Evolutionary conservation across 2,113 vertebrate species (phyloP).

Genomic region (Chionis minor): DNA sequence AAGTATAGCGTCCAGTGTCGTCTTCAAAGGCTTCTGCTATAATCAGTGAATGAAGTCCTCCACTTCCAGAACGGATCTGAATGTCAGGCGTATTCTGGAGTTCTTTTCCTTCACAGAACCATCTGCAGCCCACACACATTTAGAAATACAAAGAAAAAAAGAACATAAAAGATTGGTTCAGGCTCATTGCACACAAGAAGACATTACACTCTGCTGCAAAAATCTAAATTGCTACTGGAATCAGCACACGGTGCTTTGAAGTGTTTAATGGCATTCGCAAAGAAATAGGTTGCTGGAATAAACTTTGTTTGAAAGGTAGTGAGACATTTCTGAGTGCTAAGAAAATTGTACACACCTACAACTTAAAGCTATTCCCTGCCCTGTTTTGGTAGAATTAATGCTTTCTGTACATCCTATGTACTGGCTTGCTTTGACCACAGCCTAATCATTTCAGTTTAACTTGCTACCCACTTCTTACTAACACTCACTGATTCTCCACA

Average conservation of each 20-base stretch:
- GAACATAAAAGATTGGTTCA: slow-evolving; percentile 2
- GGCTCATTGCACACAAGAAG: neutral
- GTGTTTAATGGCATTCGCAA: neutral
- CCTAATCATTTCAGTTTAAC: neutral
- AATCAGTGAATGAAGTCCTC: slow-evolving; percentile 86
- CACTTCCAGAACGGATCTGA: slow-evolving; percentile 84
- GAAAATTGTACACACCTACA: neutral
- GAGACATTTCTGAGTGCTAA: neutral
- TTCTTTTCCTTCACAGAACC: slow-evolving; percentile 97
- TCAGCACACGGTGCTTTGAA: neutral
- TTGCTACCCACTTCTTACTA: neutral
- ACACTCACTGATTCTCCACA: neutral
- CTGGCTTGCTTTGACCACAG: neutral
- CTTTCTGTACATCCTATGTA: neutral
- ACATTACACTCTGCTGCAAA: slow-evolving; percentile 22
- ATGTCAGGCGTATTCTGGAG: slow-evolving; percentile 91
- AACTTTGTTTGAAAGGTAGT: neutral
- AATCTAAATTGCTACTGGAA: slow-evolving; percentile 24
- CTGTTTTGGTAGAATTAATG: neutral
- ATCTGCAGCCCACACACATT: slow-evolving; percentile 78
- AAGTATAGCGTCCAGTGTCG: slow-evolving; percentile 97
- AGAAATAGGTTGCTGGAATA: neutral
- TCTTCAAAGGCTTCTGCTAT: slow-evolving; percentile 98
- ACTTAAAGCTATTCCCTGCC: neutral
- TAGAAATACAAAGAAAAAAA: slow-evolving; percentile 26